Percentiles rank a stretch among this genome's conserved stretches.
phyloP scores from a whole-genome alignment of 2,888 invertebrate genomes.

The Epinotia bilunana region DNA sequence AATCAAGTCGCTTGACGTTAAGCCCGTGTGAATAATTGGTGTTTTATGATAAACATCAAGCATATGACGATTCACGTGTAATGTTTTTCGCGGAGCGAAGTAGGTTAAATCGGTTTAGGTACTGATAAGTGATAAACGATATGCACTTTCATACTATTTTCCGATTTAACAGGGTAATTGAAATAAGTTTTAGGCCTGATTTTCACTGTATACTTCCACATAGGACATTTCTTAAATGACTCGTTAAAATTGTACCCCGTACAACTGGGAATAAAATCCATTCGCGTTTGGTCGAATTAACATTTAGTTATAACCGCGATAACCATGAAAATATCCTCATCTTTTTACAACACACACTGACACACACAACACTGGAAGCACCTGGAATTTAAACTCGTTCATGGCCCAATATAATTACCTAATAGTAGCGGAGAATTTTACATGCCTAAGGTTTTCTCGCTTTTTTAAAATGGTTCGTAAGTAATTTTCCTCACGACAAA shows the following conservation, averaged over 20 bases:
- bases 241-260: background rate
- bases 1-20: slow-evolving; percentile 11
- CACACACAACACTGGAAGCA: no score
- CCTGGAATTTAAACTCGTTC: no score
- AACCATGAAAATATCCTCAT: no score
- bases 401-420: no score
- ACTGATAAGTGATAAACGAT: slow-evolving; percentile 9
- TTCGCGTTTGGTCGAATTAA: background rate
- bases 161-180: background rate
- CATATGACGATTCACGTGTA: no score
- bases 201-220: no score
- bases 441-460: no score
- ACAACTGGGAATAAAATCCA: background rate
- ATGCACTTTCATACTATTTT: background rate
- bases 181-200: background rate
- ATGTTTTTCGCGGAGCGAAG: background rate
- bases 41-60: slow-evolving; percentile 14
- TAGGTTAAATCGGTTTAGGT: slow-evolving; percentile 18
- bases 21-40: slow-evolving; percentile 1
- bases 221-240: no score
- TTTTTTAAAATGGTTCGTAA: no score
- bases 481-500: no score
- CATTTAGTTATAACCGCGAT: background rate
- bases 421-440: no score
- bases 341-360: no score